Conservation (phyloP, 2,113 vertebrate species). For the Anseranas semipalmata region DNA sequence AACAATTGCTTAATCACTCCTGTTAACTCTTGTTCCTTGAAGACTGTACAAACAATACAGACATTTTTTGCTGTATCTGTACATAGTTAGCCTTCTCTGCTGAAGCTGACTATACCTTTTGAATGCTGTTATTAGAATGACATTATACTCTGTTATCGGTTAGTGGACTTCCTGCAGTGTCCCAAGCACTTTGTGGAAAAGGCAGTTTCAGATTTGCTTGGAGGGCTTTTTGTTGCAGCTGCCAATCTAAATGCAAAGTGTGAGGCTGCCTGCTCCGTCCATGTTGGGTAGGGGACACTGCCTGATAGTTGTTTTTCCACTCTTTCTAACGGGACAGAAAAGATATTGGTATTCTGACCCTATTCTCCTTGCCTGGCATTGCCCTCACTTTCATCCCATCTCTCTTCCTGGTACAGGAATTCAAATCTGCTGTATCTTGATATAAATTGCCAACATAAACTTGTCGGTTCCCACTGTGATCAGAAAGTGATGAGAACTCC, state of each 20-base stretch:
- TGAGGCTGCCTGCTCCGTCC: background rate
- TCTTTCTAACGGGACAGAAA: background rate
- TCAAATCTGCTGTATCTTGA: background rate
- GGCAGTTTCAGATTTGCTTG: background rate
- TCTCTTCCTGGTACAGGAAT: background rate
- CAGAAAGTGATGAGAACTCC: background rate
- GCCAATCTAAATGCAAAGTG: background rate
- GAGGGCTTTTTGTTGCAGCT: background rate
- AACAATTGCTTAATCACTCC: background rate
- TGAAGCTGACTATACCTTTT: background rate
- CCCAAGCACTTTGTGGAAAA: background rate
- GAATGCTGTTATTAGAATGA: background rate
- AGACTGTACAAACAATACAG: background rate
- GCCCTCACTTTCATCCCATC: background rate
- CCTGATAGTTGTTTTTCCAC: background rate
- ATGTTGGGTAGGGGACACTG: background rate
- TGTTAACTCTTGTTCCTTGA: background rate
- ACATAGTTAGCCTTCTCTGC: background rate
- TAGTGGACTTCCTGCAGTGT: background rate
- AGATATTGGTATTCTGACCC: accelerated
- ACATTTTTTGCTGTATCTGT: background rate
- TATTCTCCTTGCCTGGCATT: background rate
- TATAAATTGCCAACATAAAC: background rate
- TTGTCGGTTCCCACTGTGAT: background rate
- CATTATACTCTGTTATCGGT: background rate